phyloP scores from a whole-genome alignment of 2,797 vertebrate genomes.

The Acipenser oxyrinchus region DNA sequence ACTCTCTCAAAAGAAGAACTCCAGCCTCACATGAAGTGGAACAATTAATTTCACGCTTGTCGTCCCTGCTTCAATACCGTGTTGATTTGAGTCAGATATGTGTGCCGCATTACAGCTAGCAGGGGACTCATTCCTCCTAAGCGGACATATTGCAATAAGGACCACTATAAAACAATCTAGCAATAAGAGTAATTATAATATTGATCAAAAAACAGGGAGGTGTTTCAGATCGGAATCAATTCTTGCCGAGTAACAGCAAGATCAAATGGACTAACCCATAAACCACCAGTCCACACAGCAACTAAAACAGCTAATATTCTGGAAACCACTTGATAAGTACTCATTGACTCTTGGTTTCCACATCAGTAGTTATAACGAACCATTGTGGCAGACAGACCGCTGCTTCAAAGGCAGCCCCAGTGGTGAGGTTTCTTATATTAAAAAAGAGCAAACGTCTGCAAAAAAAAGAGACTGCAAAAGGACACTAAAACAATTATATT shows the following conservation, averaged over 20 bases:
- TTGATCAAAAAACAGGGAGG: constrained; percentile 60
- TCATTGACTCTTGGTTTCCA: constrained; percentile 62
- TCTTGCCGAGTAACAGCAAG: constrained; percentile 58
- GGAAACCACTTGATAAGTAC: constrained; percentile 70
- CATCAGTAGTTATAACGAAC: constrained; percentile 43
- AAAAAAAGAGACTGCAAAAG: constrained; percentile 11
- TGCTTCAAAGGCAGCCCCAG: constrained; percentile 54
- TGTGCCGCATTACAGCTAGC: constrained; percentile 56
- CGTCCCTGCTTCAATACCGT: constrained; percentile 76
- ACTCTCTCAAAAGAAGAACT: constrained; percentile 78
- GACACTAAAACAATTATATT: constrained; percentile 34
- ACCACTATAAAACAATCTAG: constrained; percentile 70
- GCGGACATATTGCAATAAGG: constrained; percentile 48
- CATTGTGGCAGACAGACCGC: constrained; percentile 40
- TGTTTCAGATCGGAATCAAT: constrained; percentile 69
- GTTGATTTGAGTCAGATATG: constrained; percentile 83
- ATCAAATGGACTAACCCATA: constrained; percentile 73
- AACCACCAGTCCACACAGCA: constrained; percentile 39
- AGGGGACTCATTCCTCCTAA: constrained; percentile 50
- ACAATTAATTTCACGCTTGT: constrained; percentile 98
- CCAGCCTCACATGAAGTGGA: constrained; percentile 84
- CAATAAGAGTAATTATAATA: constrained; percentile 74
- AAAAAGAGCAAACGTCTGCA: constrained; percentile 32
- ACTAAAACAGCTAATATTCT: constrained; percentile 64
- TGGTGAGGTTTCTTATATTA: constrained; percentile 28